phyloP scores from a whole-genome alignment of 2,797 vertebrate species.

The Centroberyx gerrardi region DNA sequence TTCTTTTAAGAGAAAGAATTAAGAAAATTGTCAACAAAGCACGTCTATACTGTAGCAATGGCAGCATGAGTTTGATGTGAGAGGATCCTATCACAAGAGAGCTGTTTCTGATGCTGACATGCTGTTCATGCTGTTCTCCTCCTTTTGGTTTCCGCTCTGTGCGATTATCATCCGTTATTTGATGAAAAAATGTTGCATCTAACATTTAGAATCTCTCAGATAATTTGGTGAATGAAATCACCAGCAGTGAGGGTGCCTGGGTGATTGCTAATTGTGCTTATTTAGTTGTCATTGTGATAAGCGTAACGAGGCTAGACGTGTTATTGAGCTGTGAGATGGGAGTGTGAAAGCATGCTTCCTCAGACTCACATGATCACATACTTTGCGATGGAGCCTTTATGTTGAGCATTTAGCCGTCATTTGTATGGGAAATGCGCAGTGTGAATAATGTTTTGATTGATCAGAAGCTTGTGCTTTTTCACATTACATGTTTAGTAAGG shows the following conservation, averaged over 20 bases:
- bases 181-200: slow-evolving; percentile 53
- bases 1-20: slow-evolving; percentile 21
- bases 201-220: slow-evolving; percentile 48
- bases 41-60: slow-evolving; percentile 30
- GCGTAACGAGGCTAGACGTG: slow-evolving; percentile 82
- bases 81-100: slow-evolving; percentile 24
- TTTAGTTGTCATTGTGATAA: slow-evolving; percentile 84
- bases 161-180: slow-evolving; percentile 16
- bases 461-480: background rate
- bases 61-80: slow-evolving; percentile 41
- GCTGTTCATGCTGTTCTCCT: slow-evolving; percentile 62
- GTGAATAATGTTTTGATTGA: background rate
- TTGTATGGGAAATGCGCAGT: background rate
- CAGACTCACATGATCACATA: slow-evolving; percentile 19
- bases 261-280: slow-evolving; percentile 83
- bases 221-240: slow-evolving; percentile 64
- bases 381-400: slow-evolving; percentile 26
- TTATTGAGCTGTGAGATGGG: slow-evolving; percentile 81
- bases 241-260: slow-evolving; percentile 64
- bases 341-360: slow-evolving; percentile 41
- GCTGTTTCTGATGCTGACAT: slow-evolving; percentile 40
- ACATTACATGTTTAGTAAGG: background rate
- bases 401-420: background rate
- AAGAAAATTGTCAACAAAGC: slow-evolving; percentile 27
- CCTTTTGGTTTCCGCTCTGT: slow-evolving; percentile 20